phyloP scores from a whole-genome alignment of 2,888 invertebrate species.

The Rotaria socialis region DNA sequence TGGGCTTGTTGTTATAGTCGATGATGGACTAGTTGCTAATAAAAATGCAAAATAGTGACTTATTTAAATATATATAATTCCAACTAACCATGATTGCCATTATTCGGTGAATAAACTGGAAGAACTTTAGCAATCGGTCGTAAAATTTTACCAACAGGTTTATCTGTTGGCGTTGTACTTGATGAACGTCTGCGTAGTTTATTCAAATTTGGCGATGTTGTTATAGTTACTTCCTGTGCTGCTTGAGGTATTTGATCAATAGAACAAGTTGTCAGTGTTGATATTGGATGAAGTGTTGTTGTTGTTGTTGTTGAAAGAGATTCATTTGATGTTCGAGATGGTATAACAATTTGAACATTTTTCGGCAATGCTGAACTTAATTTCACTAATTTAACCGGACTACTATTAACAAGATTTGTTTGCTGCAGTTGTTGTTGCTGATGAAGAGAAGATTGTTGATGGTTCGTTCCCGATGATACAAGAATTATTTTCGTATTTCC shows the following conservation, averaged over 20 bases:
- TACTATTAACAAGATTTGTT: not conserved
- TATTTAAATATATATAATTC: not conserved
- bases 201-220: conserved; percentile 31
- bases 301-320: conserved; percentile 13
- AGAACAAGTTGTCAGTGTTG: conserved; percentile 17
- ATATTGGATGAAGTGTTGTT: conserved; percentile 6
- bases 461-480: not conserved
- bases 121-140: conserved; percentile 27
- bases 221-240: conserved; percentile 32
- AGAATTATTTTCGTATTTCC: conserved; percentile 28
- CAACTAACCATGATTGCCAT: not conserved
- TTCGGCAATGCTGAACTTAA: not conserved
- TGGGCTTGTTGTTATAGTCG: not conserved
- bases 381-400: conserved; percentile 30
- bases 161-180: conserved; percentile 25
- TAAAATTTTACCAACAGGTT: conserved; percentile 27
- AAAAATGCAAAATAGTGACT: not conserved
- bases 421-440: not conserved
- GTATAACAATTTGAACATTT: conserved; percentile 35
- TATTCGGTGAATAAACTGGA: not conserved
- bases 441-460: not conserved
- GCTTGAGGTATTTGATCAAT: conserved; percentile 14
- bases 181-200: conserved; percentile 25
- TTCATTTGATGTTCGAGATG: conserved; percentile 12
- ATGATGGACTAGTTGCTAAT: not conserved